Base-by-base conservation (phyloP, 2,888 invertebrate species). In the Cryptocephalus primarius region DNA sequence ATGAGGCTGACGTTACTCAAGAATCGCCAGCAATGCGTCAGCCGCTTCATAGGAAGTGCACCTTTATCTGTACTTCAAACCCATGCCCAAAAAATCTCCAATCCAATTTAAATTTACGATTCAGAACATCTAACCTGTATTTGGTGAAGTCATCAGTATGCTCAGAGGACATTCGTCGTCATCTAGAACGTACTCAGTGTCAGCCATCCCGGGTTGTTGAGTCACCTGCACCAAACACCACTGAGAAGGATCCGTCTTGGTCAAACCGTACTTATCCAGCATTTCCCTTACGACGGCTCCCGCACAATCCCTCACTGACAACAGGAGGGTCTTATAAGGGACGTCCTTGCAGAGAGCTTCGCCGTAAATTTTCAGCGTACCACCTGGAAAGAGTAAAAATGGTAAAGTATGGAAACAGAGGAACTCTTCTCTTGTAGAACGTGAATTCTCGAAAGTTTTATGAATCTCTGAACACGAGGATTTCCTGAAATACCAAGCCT, bases 111-210 rank as follows among this genome's bases (percentile, higher is more conserved):
- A 22, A 22, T 6, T 6, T 22, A 22, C 2, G 6, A 6, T 22
- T 22, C 22, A 22, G 6, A 22, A 22, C 22, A 22, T 22, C 86
- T 86, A 72, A 92, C 91, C 90, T 70, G 87, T 85, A 56, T 82
- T 80, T 53, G 86, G 84, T 69, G 91, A 87, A 72, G 89, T 90
- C 88, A 92, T 88, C 52, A 90, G 77, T 65, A 94, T 92, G 43
- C 92, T 89, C 53, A 96, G 76, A 39, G 97, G 97, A 71, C 96
- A 96, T 71, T 99, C 97, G 71, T 95, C 92, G 67, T 96, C 95
- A 68, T 95, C 93, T 56, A 99, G 75, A 58, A 96, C 87, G 69
- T 93, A 90, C 71, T 97, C 95, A 12, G 85, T 80, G 63, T 83
- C 83, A 57, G 82, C 79, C 57, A 80, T 76, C 60, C 69, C 69